Conservation (phyloP, 2,888 invertebrate genomes). For the Aporophyla lueneburgensis region DNA sequence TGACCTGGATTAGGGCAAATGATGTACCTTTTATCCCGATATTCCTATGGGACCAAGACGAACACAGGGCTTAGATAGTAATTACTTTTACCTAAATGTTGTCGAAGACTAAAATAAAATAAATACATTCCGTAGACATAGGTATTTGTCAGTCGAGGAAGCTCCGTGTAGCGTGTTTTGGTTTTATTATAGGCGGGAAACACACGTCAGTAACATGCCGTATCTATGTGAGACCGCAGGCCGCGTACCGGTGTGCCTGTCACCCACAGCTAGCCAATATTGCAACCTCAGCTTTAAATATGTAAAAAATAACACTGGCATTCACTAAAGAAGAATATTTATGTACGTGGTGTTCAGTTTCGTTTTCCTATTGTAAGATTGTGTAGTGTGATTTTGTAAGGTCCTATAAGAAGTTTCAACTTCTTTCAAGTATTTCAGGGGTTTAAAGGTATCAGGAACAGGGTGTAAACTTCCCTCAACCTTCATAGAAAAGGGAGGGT, state of each 20-base stretch:
- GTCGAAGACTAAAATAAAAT: neutral
- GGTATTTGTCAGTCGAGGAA: neutral
- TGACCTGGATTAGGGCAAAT: no score
- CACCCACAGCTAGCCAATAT: slow-evolving; percentile 50
- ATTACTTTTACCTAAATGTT: no score
- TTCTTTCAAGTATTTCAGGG: neutral
- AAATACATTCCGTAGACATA: neutral
- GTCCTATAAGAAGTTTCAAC: neutral
- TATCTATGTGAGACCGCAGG: slow-evolving; percentile 60
- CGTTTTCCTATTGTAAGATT: neutral
- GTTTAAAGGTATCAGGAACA: no score
- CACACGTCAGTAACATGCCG: slow-evolving; percentile 48
- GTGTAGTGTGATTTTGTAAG: neutral
- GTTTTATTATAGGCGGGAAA: slow-evolving; percentile 15
- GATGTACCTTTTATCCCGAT: no score
- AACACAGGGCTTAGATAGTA: no score
- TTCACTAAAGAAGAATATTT: slow-evolving; percentile 33
- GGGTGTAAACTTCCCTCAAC: no score
- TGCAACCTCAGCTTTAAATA: slow-evolving; percentile 31
- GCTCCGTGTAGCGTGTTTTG: neutral
- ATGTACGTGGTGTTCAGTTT: neutral
- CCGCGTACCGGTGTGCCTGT: slow-evolving; percentile 49
- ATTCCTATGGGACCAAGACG: no score
- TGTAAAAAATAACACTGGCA: slow-evolving; percentile 7
- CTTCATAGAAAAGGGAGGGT: no score